Conservation (phyloP, 2,888 invertebrate species). For the Saturnia japonica region DNA sequence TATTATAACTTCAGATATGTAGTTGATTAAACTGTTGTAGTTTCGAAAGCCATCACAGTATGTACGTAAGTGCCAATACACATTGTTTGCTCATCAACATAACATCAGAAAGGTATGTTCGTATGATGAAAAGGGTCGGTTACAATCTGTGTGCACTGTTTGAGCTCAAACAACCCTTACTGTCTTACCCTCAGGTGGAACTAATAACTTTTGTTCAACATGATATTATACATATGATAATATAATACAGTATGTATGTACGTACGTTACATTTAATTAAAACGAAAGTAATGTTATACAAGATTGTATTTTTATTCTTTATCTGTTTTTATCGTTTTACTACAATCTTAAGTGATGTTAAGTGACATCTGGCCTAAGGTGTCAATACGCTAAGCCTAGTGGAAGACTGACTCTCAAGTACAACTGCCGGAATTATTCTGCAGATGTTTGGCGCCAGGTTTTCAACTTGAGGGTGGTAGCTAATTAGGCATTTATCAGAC, state of each 20-base stretch:
- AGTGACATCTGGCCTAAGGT: too few relatives aligned
- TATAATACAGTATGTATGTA: background rate
- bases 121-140: slow-evolving; percentile 46
- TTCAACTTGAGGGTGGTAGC: too few relatives aligned
- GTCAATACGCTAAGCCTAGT: too few relatives aligned
- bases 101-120: slow-evolving; percentile 17
- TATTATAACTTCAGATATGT: background rate
- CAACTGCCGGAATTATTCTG: too few relatives aligned
- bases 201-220: slow-evolving; percentile 23
- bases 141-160: slow-evolving; percentile 51
- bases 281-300: background rate
- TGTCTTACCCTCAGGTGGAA: slow-evolving; percentile 22
- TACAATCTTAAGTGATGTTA: too few relatives aligned
- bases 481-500: too few relatives aligned
- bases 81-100: slow-evolving; percentile 14
- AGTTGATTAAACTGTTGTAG: background rate
- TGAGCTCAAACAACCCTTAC: slow-evolving; percentile 23
- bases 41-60: background rate
- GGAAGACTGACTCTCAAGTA: too few relatives aligned
- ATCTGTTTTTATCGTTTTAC: too few relatives aligned
- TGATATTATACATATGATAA: background rate
- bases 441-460: too few relatives aligned
- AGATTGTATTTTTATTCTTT: background rate
- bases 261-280: background rate
- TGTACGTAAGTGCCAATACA: slow-evolving; percentile 1